These are phyloP conservation scores for Aradophagus sp. DNA, from an alignment of 1,140 invertebrate species.

Conservation along the genomic window DNA sequence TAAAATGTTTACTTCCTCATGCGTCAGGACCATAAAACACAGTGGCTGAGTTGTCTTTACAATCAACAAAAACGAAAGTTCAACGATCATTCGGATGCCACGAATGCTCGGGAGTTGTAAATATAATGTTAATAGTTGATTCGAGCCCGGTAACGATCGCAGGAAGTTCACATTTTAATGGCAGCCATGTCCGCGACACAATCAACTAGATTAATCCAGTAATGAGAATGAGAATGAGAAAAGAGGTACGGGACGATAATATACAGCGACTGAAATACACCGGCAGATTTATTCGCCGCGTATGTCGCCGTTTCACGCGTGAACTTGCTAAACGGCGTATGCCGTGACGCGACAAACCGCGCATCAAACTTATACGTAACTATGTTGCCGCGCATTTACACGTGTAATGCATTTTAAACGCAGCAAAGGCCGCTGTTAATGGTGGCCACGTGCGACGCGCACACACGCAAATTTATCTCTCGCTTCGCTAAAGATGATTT, in stretches of 20 bases:
- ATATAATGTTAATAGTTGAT: constrained; percentile 10
- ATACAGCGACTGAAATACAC: constrained; percentile 61
- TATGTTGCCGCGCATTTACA: constrained; percentile 44
- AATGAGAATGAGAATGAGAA: constrained; percentile 20
- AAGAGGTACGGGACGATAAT: constrained; percentile 15
- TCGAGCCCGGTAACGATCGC: not conserved
- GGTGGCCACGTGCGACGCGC: constrained; percentile 25
- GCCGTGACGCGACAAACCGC: constrained; percentile 20
- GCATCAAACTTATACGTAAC: constrained; percentile 38
- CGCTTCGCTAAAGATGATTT: constrained; percentile 21
- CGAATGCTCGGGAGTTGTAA: not conserved
- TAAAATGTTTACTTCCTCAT: constrained; percentile 18
- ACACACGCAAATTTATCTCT: constrained; percentile 53
- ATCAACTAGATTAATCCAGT: constrained; percentile 35
- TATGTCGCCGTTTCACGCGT: constrained; percentile 47
- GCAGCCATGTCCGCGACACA: not conserved
- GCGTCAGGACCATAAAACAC: constrained; percentile 4
- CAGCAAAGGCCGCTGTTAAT: constrained; percentile 31
- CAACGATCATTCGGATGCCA: not conserved
- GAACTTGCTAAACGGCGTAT: constrained; percentile 59
- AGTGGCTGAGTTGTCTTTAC: not conserved
- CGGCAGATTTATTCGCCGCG: constrained; percentile 62
- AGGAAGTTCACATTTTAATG: constrained; percentile 9
- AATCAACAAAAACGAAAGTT: constrained; percentile 1
- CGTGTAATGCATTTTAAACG: constrained; percentile 48